Percentiles rank a stretch among this genome's conserved stretches.
These are phyloP conservation scores for Eulithis prunata DNA, from an alignment of 2,888 invertebrate species.

Conservation along the genomic window DNA sequence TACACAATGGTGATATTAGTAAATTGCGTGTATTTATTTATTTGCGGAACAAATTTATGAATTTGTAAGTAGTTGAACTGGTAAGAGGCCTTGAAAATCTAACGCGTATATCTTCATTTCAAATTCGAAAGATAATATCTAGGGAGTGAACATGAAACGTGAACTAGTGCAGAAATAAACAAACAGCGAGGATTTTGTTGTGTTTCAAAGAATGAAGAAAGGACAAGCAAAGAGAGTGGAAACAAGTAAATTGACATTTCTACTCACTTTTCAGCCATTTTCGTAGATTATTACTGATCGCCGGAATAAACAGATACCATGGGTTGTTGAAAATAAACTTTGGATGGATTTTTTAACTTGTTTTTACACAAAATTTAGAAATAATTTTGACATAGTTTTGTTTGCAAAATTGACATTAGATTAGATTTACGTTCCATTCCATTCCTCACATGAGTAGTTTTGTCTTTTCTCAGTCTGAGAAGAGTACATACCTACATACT, in stretches of 20 bases:
- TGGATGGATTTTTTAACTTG: slow-evolving; percentile 63
- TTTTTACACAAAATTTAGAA: slow-evolving; percentile 79
- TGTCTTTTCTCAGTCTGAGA: no score
- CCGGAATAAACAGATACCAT: slow-evolving; percentile 66
- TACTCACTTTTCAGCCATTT: slow-evolving; percentile 80
- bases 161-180: slow-evolving; percentile 30
- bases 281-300: slow-evolving; percentile 54
- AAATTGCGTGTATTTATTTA: slow-evolving; percentile 23
- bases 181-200: slow-evolving; percentile 56
- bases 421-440: slow-evolving; percentile 45
- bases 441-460: background rate
- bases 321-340: slow-evolving; percentile 67
- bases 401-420: slow-evolving; percentile 78
- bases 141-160: slow-evolving; percentile 4
- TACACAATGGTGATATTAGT: slow-evolving; percentile 1
- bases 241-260: slow-evolving; percentile 41
- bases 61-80: background rate
- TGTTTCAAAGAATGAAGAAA: slow-evolving; percentile 47
- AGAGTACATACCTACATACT: no score
- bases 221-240: slow-evolving; percentile 47
- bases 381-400: slow-evolving; percentile 80
- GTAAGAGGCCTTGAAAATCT: slow-evolving; percentile 20
- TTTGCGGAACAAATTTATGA: slow-evolving; percentile 19
- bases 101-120: slow-evolving; percentile 7
- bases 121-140: slow-evolving; percentile 11